These are phyloP conservation scores for Odocoileus virginianus DNA, from an alignment of 2,113 vertebrate species.

Conservation along the genomic window DNA sequence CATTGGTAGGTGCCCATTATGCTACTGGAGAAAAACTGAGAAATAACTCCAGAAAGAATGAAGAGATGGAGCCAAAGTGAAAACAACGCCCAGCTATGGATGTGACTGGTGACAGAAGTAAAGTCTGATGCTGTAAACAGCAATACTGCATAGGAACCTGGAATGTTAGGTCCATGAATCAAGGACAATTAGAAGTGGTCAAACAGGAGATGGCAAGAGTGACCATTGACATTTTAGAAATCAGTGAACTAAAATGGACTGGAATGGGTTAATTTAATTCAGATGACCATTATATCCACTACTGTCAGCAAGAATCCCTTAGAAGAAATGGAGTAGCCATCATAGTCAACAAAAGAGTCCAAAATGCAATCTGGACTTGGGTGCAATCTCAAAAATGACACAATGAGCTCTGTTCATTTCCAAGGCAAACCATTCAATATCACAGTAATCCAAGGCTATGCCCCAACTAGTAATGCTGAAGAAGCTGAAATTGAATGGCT, in stretches of 20 bases:
- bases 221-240: background rate
- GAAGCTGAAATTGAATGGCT: rapidly evolving
- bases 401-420: background rate
- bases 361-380: background rate
- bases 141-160: background rate
- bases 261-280: background rate
- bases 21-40: background rate
- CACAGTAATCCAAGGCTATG: background rate
- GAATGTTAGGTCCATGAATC: background rate
- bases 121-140: background rate
- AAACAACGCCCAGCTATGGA: background rate
- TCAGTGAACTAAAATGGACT: background rate
- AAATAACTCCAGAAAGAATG: background rate
- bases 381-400: background rate
- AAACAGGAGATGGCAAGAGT: background rate
- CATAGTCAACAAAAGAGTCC: background rate
- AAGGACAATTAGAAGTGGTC: background rate
- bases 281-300: background rate
- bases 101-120: background rate
- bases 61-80: background rate
- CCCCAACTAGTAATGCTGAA: background rate
- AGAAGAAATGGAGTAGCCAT: background rate
- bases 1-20: background rate
- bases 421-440: background rate
- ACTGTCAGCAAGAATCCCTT: background rate